Evolutionary conservation across 2,888 invertebrate species (phyloP).

Genomic region (Cephus spinipes): DNA sequence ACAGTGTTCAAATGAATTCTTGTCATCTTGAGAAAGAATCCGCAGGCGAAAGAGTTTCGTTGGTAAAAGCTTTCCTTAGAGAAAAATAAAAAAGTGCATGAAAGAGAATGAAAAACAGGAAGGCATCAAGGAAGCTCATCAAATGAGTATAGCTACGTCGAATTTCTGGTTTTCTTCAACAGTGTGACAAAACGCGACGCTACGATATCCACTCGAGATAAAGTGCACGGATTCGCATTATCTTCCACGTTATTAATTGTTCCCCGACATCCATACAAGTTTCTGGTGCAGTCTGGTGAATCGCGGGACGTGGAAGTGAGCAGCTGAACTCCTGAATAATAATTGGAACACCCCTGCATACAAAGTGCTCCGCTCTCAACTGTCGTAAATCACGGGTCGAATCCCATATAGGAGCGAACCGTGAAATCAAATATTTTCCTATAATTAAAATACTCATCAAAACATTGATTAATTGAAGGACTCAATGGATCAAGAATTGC

Average conservation of each 20-base stretch:
- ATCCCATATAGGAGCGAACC: neutral
- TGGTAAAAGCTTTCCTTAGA: neutral
- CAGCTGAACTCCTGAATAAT: too few species aligned
- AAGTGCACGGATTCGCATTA: neutral
- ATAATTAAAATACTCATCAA: neutral
- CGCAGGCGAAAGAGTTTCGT: neutral
- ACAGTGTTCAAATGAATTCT: neutral
- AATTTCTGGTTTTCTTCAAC: neutral
- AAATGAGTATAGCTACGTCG: neutral
- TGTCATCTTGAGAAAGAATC: neutral
- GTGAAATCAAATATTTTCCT: neutral
- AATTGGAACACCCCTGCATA: neutral
- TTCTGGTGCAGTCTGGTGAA: neutral
- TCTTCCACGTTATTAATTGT: neutral
- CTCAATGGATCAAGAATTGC: neutral
- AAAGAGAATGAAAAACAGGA: neutral
- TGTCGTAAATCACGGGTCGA: neutral
- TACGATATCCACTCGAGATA: neutral
- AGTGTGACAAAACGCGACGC: neutral
- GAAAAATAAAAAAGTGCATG: neutral
- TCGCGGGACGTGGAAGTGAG: too few species aligned
- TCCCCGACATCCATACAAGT: neutral
- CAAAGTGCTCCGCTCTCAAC: neutral
- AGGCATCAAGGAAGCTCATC: neutral
- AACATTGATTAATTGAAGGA: neutral